Conservation (phyloP, 1,140 invertebrate genomes). For the Drosophila nannoptera region DNA sequence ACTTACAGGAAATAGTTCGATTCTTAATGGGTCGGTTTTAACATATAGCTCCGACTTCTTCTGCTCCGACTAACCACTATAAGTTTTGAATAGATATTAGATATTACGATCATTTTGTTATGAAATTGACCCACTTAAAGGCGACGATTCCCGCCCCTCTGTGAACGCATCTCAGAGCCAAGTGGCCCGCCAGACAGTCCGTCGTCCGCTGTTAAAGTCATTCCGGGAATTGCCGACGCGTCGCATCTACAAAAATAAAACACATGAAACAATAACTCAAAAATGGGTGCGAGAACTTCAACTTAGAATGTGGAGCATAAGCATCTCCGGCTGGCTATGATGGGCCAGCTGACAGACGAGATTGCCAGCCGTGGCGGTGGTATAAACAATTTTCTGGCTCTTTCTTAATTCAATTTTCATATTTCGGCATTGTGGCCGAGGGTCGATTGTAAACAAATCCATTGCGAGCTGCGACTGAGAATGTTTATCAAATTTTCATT, state of each 20-base stretch:
- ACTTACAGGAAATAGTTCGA: too few relatives aligned
- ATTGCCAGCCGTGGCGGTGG: slow-evolving; percentile 30
- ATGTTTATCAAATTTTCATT: slow-evolving; percentile 53
- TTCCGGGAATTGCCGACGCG: slow-evolving; percentile 60
- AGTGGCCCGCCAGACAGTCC: slow-evolving; percentile 60
- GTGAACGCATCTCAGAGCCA: slow-evolving; percentile 23
- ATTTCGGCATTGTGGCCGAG: slow-evolving; percentile 48
- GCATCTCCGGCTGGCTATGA: slow-evolving; percentile 45
- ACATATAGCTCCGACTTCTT: background rate
- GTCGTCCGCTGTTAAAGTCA: slow-evolving; percentile 52
- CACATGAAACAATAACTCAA: slow-evolving; percentile 58
- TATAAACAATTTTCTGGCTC: slow-evolving; percentile 56
- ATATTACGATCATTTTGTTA: slow-evolving; percentile 17
- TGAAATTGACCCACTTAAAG: slow-evolving; percentile 48
- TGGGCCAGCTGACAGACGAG: slow-evolving; percentile 70
- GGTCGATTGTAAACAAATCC: slow-evolving; percentile 62
- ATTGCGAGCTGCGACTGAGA: slow-evolving; percentile 16
- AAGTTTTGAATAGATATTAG: background rate
- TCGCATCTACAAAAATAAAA: slow-evolving; percentile 54
- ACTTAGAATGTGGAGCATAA: slow-evolving; percentile 48
- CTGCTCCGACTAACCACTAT: background rate
- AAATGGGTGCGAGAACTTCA: slow-evolving; percentile 53
- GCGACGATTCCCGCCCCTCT: background rate
- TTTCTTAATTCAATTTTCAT: slow-evolving; percentile 47
- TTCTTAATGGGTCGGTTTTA: too few relatives aligned